Evolutionary conservation across 2,888 invertebrate genomes (phyloP), one percentile per base, ranked within the genome.

Genomic region (Pheosia gnoma): DNA sequence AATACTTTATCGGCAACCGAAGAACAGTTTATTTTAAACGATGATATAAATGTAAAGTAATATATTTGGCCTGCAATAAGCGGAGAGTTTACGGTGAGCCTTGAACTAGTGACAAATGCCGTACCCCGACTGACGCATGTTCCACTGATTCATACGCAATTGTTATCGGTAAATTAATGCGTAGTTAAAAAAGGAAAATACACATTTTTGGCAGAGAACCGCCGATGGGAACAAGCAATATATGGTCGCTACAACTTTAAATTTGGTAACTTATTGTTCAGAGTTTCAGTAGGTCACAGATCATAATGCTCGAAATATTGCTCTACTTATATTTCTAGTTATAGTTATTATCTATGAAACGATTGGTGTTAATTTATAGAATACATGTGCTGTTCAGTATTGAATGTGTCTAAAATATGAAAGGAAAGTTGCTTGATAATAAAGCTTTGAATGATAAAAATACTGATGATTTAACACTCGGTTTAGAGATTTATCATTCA

Each of bases 61-160:
- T 73, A 66, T 73, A 75, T 66, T 53, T 61, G 62, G 49, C 70
- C 62, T 66, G 63, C 54, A 63, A 59, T 63, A 61, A 63, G 57
- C 39, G 53, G 53, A 58, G 60, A 66, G 66, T 68, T 58, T 61
- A 71, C 66, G 65, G 68, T 59, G 63, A 71, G 61, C 52, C 59
- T 74, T 71, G 62, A 49, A 61, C 59, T 59, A 51, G 73, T 68
- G 67, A 72, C 71, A 71, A 68, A 68, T 66, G 57, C 55, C 45
- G 64, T 65, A 65, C 51, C 60, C 57, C 67, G 61, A 71, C 69
- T 75, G 75, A 75, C 78, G 73, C 75, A 75, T 62, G 60, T 60
- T 45, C 55, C 55, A 62, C 69, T 69, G 75, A 75, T 66, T 75
- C 78, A 75, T 66, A 43, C 67, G 57, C 67, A 71, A 77, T 74